A percentile compares a stretch with the other conserved stretches of the same genome.
phyloP scores from a whole-genome alignment of 2,797 vertebrate genomes.

The Anabas testudineus region DNA sequence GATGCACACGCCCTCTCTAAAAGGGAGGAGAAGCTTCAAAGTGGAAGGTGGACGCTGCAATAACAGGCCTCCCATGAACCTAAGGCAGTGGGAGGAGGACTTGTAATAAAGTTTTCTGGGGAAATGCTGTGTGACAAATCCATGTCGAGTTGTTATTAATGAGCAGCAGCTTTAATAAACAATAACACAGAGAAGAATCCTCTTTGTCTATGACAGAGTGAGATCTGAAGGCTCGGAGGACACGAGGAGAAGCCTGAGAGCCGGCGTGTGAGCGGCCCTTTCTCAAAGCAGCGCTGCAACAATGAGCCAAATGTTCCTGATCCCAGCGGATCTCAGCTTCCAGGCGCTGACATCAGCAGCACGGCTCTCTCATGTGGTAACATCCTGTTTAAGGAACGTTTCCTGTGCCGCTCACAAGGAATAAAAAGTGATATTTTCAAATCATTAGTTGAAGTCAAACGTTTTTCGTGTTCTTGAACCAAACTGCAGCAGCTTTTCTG shows the following conservation, averaged over 20 bases:
- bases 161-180: neutral
- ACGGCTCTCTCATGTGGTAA: neutral
- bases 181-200: neutral
- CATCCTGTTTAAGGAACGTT: constrained; percentile 30
- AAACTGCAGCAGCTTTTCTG: neutral
- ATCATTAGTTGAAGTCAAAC: neutral
- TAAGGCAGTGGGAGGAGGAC: constrained; percentile 28
- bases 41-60: constrained; percentile 22
- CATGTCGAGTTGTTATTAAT: neutral
- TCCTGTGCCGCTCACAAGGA: constrained; percentile 3
- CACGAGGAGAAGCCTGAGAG: constrained; percentile 8
- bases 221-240: constrained; percentile 1
- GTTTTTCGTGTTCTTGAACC: neutral
- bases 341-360: constrained; percentile 34
- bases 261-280: neutral
- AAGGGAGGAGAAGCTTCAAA: constrained; percentile 26
- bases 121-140: neutral
- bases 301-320: constrained; percentile 36
- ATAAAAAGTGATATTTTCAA: neutral
- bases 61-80: constrained; percentile 32
- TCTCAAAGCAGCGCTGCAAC: neutral
- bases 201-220: neutral
- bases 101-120: neutral
- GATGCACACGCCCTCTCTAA: constrained; percentile 11
- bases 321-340: constrained; percentile 34